Evolutionary conservation across 2,888 invertebrate species (phyloP), one percentile per base, ranked within the genome.

Genomic region (Nomada ruficornis): DNA sequence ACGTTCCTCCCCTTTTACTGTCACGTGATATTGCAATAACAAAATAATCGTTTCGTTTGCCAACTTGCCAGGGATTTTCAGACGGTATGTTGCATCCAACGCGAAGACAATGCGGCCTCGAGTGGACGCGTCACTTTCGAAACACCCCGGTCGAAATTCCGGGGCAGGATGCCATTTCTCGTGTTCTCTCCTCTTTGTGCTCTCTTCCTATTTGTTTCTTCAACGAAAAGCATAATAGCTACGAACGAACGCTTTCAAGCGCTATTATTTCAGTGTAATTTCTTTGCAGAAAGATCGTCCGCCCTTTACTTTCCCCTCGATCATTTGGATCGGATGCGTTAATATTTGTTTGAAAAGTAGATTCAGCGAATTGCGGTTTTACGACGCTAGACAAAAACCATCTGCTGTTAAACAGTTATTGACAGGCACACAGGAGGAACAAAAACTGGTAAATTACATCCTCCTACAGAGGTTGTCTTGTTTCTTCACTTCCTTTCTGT

Each of bases 41-140:
- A 42, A 65, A 62, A 77, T 65, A 36, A 13, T 57, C n/a, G 52
- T 50, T 20, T 18, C 44, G 59, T 44, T 59, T 86, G 86, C 85
- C 86, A 86, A 84, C 36, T 81, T 20, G 84, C 52, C 72, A 50
- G 44, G 52, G 69, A 80, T 80, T 83, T 77, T 74, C 80, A 70
- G 55, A 64, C 70, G 67, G 47, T 69, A 59, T 54, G 67, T 71
- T 70, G 71, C 81, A 71, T 54, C n/a, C 44, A 54, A 64, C n/a
- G 13, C 57, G 65, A 68, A 54, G 54, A 86, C 81, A 81, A 78
- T 86, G 71, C 85, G 63, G 54, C 73, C 62, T 82, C 63, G 70
- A 50, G 60, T 11, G 47, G 50, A 44, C 76, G 60, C 54, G 54
- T 80, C 60, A 60, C 80, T 77, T 72, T 68, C 75, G 76, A 84